Conservation (phyloP, 1,140 invertebrate genomes). For the Bradynema listronoti region DNA sequence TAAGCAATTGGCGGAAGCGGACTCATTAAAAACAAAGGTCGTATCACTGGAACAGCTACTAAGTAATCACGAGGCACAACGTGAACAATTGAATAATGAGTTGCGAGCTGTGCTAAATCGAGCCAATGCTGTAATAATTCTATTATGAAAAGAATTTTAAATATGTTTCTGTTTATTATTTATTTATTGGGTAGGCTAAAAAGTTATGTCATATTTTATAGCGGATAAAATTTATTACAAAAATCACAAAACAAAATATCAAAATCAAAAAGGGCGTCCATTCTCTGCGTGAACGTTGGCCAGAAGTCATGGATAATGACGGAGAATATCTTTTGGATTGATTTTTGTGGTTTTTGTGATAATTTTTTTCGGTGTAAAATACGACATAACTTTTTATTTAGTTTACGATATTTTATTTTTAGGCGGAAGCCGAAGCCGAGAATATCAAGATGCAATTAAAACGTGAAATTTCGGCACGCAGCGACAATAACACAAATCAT, state of each 20-base stretch:
- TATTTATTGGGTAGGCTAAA: neutral
- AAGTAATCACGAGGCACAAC: constrained; percentile 12
- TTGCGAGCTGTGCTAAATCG: constrained; percentile 15
- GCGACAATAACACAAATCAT: neutral
- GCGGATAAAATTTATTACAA: no score
- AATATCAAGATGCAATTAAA: constrained; percentile 2
- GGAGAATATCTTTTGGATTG: no score
- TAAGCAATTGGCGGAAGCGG: constrained; percentile 22
- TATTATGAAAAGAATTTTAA: no score
- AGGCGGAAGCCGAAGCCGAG: constrained; percentile 4
- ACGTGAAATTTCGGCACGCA: neutral
- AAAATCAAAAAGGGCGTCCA: no score
- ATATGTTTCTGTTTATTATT: no score
- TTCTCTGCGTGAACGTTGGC: no score
- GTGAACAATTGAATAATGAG: constrained; percentile 11
- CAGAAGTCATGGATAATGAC: no score
- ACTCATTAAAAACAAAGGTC: constrained; percentile 14
- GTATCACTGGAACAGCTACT: constrained; percentile 24
- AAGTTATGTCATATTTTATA: no score
- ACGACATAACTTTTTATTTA: constrained; percentile 5
- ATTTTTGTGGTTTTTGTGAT: no score
- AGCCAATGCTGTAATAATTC: constrained; percentile 21
- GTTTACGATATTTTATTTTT: neutral
- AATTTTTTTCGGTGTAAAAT: neutral
- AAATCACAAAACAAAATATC: no score